Percentiles rank a stretch among this genome's conserved stretches.
Conservation (phyloP, 2,888 invertebrate species). For the Cryptus armator region DNA sequence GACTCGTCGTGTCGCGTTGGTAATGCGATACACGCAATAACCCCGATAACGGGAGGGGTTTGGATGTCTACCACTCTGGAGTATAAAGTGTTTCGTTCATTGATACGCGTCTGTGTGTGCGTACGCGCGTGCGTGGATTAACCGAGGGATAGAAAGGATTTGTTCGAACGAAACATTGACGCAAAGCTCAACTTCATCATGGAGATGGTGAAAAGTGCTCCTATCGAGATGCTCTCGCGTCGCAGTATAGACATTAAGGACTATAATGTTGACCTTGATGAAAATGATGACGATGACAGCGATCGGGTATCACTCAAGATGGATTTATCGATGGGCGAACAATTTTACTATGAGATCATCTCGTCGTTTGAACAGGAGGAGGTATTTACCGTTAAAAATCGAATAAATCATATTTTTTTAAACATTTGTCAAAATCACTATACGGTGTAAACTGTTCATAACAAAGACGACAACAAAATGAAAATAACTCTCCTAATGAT, state of each 20-base stretch:
- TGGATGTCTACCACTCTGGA: slow-evolving; percentile 37
- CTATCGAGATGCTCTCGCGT: slow-evolving; percentile 83
- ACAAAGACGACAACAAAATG: too few species aligned
- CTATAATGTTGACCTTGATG: slow-evolving; percentile 76
- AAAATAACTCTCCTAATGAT: too few species aligned
- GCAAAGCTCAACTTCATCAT: slow-evolving; percentile 67
- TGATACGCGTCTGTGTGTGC: slow-evolving; percentile 26
- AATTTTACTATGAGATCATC: slow-evolving; percentile 84
- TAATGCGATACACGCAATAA: slow-evolving; percentile 56
- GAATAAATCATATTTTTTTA: not conserved
- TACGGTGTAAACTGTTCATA: too few species aligned
- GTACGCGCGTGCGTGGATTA: slow-evolving; percentile 8
- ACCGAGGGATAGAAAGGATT: not conserved
- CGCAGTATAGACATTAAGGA: slow-evolving; percentile 82
- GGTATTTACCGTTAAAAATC: slow-evolving; percentile 76
- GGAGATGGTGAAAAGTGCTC: slow-evolving; percentile 82
- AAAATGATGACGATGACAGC: slow-evolving; percentile 73
- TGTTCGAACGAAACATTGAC: slow-evolving; percentile 1
- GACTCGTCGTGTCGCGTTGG: slow-evolving; percentile 11
- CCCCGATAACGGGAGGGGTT: slow-evolving; percentile 56
- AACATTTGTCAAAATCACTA: too few species aligned
- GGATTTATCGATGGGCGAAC: slow-evolving; percentile 83
- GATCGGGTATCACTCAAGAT: slow-evolving; percentile 81
- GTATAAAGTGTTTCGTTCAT: slow-evolving; percentile 54
- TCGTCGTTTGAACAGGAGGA: slow-evolving; percentile 84